A percentile compares a stretch with the other conserved stretches of the same genome.
Conservation (phyloP, 1,140 invertebrate species). For the Doryteuthis pealeii region DNA sequence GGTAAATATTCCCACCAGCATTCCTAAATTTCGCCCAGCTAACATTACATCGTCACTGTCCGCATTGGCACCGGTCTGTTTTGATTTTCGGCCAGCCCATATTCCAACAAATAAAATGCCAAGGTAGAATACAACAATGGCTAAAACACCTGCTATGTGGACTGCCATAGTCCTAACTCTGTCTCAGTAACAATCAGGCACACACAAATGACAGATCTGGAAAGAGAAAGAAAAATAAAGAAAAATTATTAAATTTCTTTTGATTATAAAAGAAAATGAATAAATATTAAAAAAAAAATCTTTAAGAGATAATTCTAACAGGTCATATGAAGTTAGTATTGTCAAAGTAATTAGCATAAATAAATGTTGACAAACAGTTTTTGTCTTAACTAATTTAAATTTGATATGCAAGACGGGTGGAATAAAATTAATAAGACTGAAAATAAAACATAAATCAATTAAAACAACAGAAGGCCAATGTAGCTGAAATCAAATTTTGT, state of each 20-base stretch:
- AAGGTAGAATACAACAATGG: conserved; percentile 91
- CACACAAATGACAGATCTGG: background rate
- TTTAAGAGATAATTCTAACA: background rate
- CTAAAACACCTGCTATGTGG: conserved; percentile 86
- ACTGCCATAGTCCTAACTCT: conserved; percentile 57
- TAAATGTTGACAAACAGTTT: background rate
- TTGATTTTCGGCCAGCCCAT: conserved; percentile 88
- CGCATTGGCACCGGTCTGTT: conserved; percentile 34
- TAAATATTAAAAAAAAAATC: background rate
- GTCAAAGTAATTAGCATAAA: background rate
- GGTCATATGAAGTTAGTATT: background rate
- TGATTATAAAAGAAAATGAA: background rate
- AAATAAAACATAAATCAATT: too few relatives aligned
- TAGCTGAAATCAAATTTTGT: too few relatives aligned
- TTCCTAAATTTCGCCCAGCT: conserved; percentile 90
- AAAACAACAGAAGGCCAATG: too few relatives aligned
- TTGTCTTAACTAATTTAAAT: too few relatives aligned
- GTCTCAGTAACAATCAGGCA: background rate
- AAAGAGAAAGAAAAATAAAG: background rate
- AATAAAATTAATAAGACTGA: too few relatives aligned
- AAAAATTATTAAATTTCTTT: background rate
- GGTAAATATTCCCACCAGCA: conserved; percentile 96
- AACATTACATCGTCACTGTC: conserved; percentile 93
- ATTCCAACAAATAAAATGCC: conserved; percentile 90
- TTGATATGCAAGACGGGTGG: too few relatives aligned